Conservation (phyloP, 2,797 vertebrate species). For the Periparus ater region DNA sequence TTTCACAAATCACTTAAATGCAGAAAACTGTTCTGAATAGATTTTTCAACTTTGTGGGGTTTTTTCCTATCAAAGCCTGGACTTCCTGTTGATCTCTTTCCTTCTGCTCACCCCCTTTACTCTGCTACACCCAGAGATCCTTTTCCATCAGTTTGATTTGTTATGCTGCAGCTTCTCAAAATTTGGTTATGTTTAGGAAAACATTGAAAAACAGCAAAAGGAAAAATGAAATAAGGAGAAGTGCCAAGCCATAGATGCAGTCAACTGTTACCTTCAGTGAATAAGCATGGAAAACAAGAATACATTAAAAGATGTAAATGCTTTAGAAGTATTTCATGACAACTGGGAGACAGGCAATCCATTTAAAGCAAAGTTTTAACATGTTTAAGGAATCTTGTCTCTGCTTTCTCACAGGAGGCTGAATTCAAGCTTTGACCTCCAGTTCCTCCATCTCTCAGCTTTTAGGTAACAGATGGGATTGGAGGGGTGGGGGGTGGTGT, state of each 20-base stretch:
- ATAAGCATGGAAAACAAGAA: not conserved
- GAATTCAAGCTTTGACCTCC: not conserved
- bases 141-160: not conserved
- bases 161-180: not conserved
- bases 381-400: not conserved
- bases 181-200: not conserved
- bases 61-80: not conserved
- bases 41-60: not conserved
- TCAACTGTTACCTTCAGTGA: not conserved
- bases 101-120: not conserved
- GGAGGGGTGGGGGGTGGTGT: not conserved
- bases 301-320: not conserved
- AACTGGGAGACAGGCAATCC: not conserved
- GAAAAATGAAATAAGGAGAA: not conserved
- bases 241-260: not conserved
- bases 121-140: not conserved
- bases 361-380: not conserved
- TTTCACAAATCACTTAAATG: not conserved
- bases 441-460: not conserved
- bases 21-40: not conserved
- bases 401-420: slow-evolving; percentile 35
- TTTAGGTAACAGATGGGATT: not conserved
- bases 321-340: not conserved
- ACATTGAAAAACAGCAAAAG: not conserved
- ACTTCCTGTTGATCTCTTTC: not conserved